phyloP scores from a whole-genome alignment of 2,797 vertebrate genomes.

The Muraenolepis orangiensis region DNA sequence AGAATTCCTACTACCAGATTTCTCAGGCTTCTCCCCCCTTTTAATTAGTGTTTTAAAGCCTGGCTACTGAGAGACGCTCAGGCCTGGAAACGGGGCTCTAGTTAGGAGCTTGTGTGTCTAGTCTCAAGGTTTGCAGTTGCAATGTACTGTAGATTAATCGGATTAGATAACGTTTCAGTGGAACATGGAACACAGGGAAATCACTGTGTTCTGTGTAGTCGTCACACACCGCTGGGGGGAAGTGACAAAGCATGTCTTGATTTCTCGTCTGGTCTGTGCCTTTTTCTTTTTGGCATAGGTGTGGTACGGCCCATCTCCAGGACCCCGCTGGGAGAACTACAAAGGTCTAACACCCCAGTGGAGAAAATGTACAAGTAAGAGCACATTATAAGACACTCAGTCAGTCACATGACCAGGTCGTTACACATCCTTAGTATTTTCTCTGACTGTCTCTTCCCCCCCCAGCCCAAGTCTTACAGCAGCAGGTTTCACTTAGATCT shows the following conservation, averaged over 20 bases:
- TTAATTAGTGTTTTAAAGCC: conserved; percentile 35
- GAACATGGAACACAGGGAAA: conserved; percentile 21
- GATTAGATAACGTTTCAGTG: conserved; percentile 35
- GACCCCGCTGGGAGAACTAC: conserved; percentile 83
- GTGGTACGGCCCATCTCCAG: conserved; percentile 76
- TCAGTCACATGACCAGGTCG: neutral
- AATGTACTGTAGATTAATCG: conserved; percentile 42
- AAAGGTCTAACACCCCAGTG: conserved; percentile 76
- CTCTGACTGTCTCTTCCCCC: conserved; percentile 28
- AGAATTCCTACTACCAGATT: conserved; percentile 16
- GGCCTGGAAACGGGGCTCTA: conserved; percentile 17
- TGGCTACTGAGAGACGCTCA: conserved; percentile 11
- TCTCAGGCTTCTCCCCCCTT: conserved; percentile 29
- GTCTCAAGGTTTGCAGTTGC: conserved; percentile 27
- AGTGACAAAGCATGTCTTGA: conserved; percentile 5
- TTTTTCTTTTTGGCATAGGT: conserved; percentile 65
- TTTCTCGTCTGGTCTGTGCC: neutral
- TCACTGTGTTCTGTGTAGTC: conserved; percentile 6
- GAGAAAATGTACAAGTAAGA: conserved; percentile 95
- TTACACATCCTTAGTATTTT: conserved; percentile 30
- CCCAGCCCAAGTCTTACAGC: conserved; percentile 25
- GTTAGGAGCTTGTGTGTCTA: conserved; percentile 38
- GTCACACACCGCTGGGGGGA: neutral
- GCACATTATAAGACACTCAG: neutral
- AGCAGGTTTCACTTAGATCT: conserved; percentile 10